A percentile compares a stretch with the other conserved stretches of the same genome.
phyloP scores from a whole-genome alignment of 2,113 vertebrate species.

The Corydoras sp. region DNA sequence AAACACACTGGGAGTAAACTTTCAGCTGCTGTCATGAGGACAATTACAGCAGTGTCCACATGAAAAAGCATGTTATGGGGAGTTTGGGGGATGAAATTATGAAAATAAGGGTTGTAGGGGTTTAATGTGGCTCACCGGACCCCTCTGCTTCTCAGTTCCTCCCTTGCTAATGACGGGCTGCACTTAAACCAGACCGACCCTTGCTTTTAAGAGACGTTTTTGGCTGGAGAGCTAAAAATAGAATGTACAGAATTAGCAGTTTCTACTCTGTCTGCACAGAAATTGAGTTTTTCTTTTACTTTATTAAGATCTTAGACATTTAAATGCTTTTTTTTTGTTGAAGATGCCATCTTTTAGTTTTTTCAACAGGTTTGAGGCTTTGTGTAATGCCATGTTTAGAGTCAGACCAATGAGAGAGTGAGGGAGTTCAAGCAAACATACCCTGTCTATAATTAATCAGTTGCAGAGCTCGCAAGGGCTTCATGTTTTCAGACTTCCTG shows the following conservation, averaged over 20 bases:
- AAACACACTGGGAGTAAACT: constrained; percentile 13
- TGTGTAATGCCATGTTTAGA: constrained; percentile 6
- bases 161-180: constrained; percentile 54
- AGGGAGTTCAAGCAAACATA: constrained; percentile 37
- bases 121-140: constrained; percentile 47
- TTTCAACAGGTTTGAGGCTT: background rate
- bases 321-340: too few species aligned
- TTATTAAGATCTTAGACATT: too few species aligned
- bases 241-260: background rate
- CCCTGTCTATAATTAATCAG: constrained; percentile 65
- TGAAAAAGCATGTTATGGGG: constrained; percentile 9
- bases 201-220: background rate
- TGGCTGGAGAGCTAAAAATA: background rate
- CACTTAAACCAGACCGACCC: constrained; percentile 50
- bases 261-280: background rate
- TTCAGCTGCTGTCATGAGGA: constrained; percentile 24
- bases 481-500: constrained; percentile 54
- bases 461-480: constrained; percentile 30
- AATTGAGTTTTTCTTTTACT: too few species aligned
- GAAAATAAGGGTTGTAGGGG: constrained; percentile 43
- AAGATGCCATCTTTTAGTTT: too few species aligned
- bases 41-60: constrained; percentile 12
- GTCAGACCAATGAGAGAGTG: background rate
- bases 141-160: constrained; percentile 42
- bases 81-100: background rate